phyloP scores from a whole-genome alignment of 2,113 vertebrate species.

The Antennarius striatus region DNA sequence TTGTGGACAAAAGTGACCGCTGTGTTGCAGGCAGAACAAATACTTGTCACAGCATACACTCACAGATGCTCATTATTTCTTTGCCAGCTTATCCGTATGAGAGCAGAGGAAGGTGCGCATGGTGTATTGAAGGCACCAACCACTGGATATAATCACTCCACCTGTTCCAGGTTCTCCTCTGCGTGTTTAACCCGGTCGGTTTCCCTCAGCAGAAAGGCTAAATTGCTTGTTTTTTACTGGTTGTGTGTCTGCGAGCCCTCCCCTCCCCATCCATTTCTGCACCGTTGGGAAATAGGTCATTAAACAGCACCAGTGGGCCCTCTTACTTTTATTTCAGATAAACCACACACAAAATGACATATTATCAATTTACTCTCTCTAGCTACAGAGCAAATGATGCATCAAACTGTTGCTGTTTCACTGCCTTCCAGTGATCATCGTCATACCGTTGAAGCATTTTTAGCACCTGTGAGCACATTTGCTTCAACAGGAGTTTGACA shows the following conservation, averaged over 20 bases:
- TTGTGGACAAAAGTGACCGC: conserved; percentile 12
- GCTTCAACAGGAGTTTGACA: conserved; percentile 1
- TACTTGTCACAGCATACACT: conserved; percentile 15
- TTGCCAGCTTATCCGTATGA: conserved; percentile 16
- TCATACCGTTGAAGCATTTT: background rate
- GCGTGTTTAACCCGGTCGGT: conserved; percentile 44
- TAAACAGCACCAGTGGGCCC: conserved; percentile 17
- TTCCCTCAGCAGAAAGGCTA: conserved; percentile 45
- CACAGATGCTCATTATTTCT: conserved; percentile 42
- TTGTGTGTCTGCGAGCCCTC: conserved; percentile 19
- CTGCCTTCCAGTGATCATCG: conserved; percentile 16
- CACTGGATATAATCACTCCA: conserved; percentile 31
- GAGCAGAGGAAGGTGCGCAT: conserved; percentile 30
- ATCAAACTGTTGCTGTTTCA: conserved; percentile 7
- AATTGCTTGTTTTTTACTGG: conserved; percentile 58
- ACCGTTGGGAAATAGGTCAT: conserved; percentile 45
- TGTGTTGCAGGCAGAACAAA: conserved; percentile 32
- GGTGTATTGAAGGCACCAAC: conserved; percentile 28
- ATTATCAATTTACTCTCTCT: conserved; percentile 31
- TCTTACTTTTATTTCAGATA: conserved; percentile 34
- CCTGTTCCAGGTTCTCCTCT: conserved; percentile 20
- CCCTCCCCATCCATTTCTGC: conserved; percentile 19
- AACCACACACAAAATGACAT: conserved; percentile 9
- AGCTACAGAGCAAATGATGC: conserved; percentile 28
- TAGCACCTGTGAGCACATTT: background rate